Base-by-base conservation (phyloP, 1,140 invertebrate genomes). In the Apocrypta bakeri region DNA sequence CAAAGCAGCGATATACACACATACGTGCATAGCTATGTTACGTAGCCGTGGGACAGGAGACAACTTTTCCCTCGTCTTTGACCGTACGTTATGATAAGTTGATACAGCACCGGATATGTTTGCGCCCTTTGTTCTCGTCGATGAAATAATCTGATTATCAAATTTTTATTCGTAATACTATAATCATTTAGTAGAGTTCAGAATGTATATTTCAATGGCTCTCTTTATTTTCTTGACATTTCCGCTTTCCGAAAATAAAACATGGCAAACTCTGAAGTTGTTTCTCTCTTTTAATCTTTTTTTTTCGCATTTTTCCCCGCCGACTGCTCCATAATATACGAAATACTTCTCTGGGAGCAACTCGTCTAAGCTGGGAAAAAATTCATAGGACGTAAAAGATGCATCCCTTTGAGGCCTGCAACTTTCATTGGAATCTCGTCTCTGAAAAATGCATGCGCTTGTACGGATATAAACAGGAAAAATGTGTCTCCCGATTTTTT, bases 371-470 rank as follows among this genome's bases (percentile, higher is more conserved):
- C 64, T 25, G n/a, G 24, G 37, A 27, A 79, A 71, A 79, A 79
- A 79, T 79, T 79, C 77, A 71, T 79, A 56, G 77, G 17, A 79
- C 27, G 42, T 79, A 31, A 71, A 79, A 69, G 40, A 79, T 79
- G 77, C 63, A 79, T 71, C 25, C 66, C 66, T 71, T 71, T 56
- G 40, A 48, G 37, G 77, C 33, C 25, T 71, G 42, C 66, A 71
- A 31, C 27, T 48, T 79, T 69, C 77, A 71, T 79, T 69, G 40
- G 77, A 48, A 68, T 78, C 37, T 74, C 31, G 25, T 8, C 25
- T 6, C 24, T 74, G 42, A 56, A 74, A 74, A 56, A 74, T 74
- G 29, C 31, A 74, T 17, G 40, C 40, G 12, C 31, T 56, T 11
- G n/a, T 3, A 21, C 31, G 31, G 2, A 17, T 21, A 56, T 6